phyloP scores from a whole-genome alignment of 2,113 vertebrate genomes.

The Cygnus atratus region DNA sequence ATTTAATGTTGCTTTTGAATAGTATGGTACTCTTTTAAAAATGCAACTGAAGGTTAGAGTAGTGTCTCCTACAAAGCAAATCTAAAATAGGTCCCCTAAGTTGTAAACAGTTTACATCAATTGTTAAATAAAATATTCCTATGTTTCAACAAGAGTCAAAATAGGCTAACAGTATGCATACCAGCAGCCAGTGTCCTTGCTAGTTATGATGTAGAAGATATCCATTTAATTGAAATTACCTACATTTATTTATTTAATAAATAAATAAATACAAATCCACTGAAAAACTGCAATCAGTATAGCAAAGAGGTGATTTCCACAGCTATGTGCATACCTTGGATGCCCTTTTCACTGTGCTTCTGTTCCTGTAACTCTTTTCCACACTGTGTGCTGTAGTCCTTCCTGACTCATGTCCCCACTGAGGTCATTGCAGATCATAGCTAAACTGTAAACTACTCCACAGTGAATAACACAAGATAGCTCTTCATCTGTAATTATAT shows the following conservation, averaged over 20 bases:
- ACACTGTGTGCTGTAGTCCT: conserved; percentile 21
- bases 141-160: background rate
- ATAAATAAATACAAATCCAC: too few species aligned
- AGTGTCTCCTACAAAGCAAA: background rate
- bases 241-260: background rate
- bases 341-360: conserved; percentile 14
- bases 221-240: background rate
- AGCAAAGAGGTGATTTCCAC: background rate
- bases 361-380: conserved; percentile 32
- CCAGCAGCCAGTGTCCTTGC: background rate
- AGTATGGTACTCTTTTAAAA: background rate
- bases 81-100: background rate
- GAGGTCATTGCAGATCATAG: conserved; percentile 55
- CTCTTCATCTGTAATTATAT: conserved; percentile 40
- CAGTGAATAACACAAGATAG: conserved; percentile 53
- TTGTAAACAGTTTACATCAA: background rate
- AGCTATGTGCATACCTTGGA: background rate
- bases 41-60: background rate
- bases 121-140: background rate
- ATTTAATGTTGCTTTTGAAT: background rate
- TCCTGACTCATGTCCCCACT: conserved; percentile 24
- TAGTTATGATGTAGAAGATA: background rate
- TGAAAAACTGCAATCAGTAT: background rate
- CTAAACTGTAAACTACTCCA: conserved; percentile 59
- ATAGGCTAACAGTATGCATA: background rate